phyloP scores from a whole-genome alignment of 2,113 vertebrate species.

The Pteronura brasiliensis region DNA sequence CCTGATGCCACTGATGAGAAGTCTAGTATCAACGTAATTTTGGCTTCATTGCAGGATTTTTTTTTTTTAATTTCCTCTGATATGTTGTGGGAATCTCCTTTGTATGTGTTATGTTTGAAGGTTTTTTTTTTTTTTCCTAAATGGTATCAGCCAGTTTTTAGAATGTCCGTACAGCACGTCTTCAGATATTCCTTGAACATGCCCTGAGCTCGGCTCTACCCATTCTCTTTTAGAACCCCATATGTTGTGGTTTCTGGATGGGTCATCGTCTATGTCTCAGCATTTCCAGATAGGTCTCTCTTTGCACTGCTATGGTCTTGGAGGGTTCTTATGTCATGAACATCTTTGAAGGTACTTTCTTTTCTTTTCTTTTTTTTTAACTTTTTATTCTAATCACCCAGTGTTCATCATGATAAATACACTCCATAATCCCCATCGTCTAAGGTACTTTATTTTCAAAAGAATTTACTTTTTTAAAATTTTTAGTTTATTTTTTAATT shows the following conservation, averaged over 20 bases:
- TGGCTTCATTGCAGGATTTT: background rate
- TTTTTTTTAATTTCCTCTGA: background rate
- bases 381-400: background rate
- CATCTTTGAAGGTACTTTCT: background rate
- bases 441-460: background rate
- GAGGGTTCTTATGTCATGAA: background rate
- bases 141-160: background rate
- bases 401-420: background rate
- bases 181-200: rapidly evolving
- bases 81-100: background rate
- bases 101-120: background rate
- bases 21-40: background rate
- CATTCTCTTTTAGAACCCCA: background rate
- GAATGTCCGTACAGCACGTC: rapidly evolving
- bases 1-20: background rate
- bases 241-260: rapidly evolving
- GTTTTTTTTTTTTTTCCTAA: background rate
- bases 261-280: background rate
- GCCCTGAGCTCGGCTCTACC: rapidly evolving
- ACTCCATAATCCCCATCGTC: background rate
- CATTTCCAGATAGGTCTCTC: background rate
- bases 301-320: rapidly evolving
- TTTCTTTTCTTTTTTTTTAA: background rate
- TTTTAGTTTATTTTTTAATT: too few species aligned
- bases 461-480: background rate